phyloP scores from a whole-genome alignment of 1,140 invertebrate genomes.

The Trigoniulus corallinus region DNA sequence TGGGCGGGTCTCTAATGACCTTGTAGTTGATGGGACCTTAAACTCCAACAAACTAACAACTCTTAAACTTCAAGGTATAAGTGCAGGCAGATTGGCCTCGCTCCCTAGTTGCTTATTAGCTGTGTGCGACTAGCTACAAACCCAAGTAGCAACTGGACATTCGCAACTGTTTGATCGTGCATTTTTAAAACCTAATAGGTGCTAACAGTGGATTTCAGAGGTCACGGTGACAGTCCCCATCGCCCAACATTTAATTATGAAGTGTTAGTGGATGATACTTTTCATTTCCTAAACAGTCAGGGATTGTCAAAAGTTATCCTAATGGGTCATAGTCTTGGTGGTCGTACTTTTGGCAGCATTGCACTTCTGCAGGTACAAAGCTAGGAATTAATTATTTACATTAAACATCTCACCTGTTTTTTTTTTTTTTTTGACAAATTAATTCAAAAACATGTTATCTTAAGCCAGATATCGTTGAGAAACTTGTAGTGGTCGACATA shows the following conservation, averaged over 20 bases:
- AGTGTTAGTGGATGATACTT: background rate
- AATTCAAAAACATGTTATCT: too few relatives aligned
- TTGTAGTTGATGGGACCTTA: too few relatives aligned
- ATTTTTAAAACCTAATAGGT: background rate
- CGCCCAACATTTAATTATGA: background rate
- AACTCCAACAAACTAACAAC: background rate
- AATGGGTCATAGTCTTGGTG: background rate
- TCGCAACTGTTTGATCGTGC: too few relatives aligned
- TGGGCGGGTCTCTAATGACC: too few relatives aligned
- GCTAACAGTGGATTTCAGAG: background rate
- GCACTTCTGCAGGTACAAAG: background rate
- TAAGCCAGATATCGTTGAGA: slow-evolving; percentile 57
- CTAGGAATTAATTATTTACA: background rate
- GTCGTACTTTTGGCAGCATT: background rate
- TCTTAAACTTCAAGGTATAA: background rate
- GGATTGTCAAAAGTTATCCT: background rate
- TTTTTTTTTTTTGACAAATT: too few relatives aligned
- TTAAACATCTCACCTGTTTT: background rate
- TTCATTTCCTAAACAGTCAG: background rate
- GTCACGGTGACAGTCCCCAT: background rate
- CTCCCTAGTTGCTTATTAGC: too few relatives aligned
- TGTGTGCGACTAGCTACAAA: too few relatives aligned
- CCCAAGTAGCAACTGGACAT: too few relatives aligned
- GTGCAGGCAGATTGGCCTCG: too few relatives aligned
- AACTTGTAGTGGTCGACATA: slow-evolving; percentile 66